phyloP scores from a whole-genome alignment of 2,888 invertebrate genomes.

The Euzophera pinguis region DNA sequence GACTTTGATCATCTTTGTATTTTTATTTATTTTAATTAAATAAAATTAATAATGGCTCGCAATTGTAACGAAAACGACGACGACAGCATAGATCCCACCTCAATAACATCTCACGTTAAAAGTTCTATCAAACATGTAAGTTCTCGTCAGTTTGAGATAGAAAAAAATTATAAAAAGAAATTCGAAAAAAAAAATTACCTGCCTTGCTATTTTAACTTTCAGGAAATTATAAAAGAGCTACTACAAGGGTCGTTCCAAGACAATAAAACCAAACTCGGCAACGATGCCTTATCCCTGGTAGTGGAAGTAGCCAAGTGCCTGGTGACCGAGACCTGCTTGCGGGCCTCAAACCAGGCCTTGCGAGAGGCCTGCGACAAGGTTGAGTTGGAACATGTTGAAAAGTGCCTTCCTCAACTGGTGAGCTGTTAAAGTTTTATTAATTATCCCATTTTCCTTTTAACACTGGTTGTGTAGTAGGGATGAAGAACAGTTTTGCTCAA shows the following conservation, averaged over 20 bases:
- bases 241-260: conserved; percentile 74
- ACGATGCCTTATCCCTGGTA: conserved; percentile 74
- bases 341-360: conserved; percentile 73
- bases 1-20: conserved; percentile 2
- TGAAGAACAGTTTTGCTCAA: too few species aligned
- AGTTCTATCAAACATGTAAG: conserved; percentile 54
- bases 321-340: conserved; percentile 74
- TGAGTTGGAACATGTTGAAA: conserved; percentile 76
- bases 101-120: conserved; percentile 54
- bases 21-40: conserved; percentile 6
- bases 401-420: conserved; percentile 79
- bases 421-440: conserved; percentile 20
- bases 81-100: conserved; percentile 54
- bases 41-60: conserved; percentile 41
- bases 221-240: conserved; percentile 78
- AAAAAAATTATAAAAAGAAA: too few species aligned
- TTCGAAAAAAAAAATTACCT: too few species aligned
- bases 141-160: too few species aligned
- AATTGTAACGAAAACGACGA: conserved; percentile 53
- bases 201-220: conserved; percentile 14
- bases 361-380: conserved; percentile 66
- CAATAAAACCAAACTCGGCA: conserved; percentile 76
- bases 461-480: too few species aligned
- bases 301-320: conserved; percentile 75
- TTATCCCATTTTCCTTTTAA: too few species aligned